A percentile compares a stretch with the other conserved stretches of the same genome.
These are phyloP conservation scores for Sapayoa aenigma DNA, from an alignment of 2,113 vertebrate species.

Conservation along the genomic window DNA sequence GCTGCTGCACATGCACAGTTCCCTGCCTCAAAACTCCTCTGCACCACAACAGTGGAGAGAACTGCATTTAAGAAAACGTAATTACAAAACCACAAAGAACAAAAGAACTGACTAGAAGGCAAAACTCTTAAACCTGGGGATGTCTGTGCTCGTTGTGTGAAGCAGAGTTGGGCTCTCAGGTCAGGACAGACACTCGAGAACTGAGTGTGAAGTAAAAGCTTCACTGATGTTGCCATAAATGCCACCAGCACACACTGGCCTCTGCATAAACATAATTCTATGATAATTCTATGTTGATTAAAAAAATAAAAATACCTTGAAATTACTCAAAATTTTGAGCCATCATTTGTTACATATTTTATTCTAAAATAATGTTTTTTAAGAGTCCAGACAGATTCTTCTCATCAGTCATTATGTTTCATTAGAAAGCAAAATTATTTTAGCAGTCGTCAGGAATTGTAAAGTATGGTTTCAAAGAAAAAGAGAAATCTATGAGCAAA, in stretches of 20 bases:
- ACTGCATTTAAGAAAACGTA: not conserved
- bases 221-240: not conserved
- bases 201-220: not conserved
- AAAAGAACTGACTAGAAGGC: slow-evolving; percentile 18
- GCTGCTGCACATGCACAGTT: not conserved
- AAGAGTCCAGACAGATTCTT: not conserved
- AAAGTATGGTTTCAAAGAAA: not conserved
- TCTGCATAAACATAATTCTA: not conserved
- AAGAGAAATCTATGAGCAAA: not conserved
- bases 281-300: not conserved
- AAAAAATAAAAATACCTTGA: not conserved
- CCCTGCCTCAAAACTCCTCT: not conserved
- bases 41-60: not conserved
- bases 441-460: not conserved
- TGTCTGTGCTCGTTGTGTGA: fast-evolving
- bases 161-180: not conserved
- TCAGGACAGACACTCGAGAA: not conserved
- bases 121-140: not conserved
- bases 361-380: not conserved
- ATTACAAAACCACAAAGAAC: slow-evolving; percentile 44
- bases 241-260: not conserved
- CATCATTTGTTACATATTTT: not conserved
- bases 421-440: not conserved
- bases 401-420: not conserved
- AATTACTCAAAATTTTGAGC: not conserved